phyloP scores from a whole-genome alignment of 2,113 vertebrate species.

The Laticauda laticaudata region DNA sequence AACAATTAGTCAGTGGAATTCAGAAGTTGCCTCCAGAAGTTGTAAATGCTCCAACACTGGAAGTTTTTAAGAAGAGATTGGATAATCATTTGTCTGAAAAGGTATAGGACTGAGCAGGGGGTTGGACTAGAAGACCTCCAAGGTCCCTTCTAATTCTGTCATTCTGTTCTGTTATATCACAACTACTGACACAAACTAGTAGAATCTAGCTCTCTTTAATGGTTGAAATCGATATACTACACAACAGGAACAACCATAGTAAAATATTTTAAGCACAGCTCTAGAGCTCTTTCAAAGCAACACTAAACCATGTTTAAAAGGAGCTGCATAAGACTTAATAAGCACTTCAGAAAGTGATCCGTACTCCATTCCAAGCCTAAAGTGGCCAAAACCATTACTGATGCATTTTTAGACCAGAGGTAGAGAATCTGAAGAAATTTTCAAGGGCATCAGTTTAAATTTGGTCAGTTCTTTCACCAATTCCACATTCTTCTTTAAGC shows the following conservation, averaged over 20 bases:
- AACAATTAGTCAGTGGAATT: no score
- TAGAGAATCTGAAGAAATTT: background rate
- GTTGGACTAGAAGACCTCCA: no score
- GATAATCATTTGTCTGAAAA: no score
- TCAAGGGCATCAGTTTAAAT: constrained; percentile 10
- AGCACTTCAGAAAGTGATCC: background rate
- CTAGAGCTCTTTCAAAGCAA: background rate
- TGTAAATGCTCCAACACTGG: no score
- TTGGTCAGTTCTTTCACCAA: background rate
- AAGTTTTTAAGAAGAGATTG: no score
- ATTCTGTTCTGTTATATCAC: no score
- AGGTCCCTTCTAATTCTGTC: no score
- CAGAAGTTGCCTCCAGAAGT: no score
- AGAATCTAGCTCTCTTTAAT: background rate
- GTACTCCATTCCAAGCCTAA: background rate
- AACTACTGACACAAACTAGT: background rate
- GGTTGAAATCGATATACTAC: background rate
- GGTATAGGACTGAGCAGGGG: no score
- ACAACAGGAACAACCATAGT: background rate
- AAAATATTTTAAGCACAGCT: background rate
- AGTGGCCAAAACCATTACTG: background rate
- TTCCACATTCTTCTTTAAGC: background rate
- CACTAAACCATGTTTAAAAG: background rate
- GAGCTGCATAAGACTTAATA: background rate
- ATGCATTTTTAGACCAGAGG: background rate